These are phyloP conservation scores for Rhinichthys osculus DNA, from an alignment of 2,797 vertebrate genomes.

Conservation along the genomic window DNA sequence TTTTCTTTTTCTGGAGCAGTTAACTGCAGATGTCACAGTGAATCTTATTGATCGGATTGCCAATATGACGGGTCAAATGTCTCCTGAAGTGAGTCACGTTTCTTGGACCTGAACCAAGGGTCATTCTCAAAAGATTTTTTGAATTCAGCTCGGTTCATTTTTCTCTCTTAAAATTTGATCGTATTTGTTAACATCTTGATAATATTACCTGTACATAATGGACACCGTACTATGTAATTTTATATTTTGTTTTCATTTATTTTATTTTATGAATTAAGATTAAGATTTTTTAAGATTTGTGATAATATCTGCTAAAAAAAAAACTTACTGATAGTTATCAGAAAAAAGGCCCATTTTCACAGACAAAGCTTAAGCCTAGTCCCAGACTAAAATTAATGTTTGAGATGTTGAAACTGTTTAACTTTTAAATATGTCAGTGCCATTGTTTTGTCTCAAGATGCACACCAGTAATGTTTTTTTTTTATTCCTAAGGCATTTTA, in stretches of 20 bases:
- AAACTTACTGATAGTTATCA: background rate
- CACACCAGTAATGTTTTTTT: background rate
- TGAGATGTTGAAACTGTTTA: too few relatives aligned
- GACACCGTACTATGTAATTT: background rate
- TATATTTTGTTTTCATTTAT: too few relatives aligned
- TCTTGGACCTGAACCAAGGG: background rate
- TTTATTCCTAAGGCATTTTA: background rate
- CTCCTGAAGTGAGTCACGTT: background rate
- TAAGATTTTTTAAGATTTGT: too few relatives aligned
- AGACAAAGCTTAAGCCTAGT: background rate
- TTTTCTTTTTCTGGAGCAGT: background rate
- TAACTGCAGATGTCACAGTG: rapidly evolving
- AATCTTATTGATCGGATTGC: slow-evolving; percentile 42
- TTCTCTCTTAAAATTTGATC: background rate
- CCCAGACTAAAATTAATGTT: background rate
- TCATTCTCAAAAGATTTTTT: background rate
- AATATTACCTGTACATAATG: background rate
- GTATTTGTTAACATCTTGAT: background rate
- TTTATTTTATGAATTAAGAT: background rate
- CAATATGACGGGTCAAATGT: background rate
- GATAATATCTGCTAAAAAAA: too few relatives aligned
- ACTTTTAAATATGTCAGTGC: too few relatives aligned
- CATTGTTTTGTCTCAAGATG: too few relatives aligned
- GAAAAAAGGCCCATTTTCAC: background rate
- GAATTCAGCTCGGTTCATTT: background rate